phyloP scores from a whole-genome alignment of 2,797 vertebrate genomes.

The Megalops cyprinoides region DNA sequence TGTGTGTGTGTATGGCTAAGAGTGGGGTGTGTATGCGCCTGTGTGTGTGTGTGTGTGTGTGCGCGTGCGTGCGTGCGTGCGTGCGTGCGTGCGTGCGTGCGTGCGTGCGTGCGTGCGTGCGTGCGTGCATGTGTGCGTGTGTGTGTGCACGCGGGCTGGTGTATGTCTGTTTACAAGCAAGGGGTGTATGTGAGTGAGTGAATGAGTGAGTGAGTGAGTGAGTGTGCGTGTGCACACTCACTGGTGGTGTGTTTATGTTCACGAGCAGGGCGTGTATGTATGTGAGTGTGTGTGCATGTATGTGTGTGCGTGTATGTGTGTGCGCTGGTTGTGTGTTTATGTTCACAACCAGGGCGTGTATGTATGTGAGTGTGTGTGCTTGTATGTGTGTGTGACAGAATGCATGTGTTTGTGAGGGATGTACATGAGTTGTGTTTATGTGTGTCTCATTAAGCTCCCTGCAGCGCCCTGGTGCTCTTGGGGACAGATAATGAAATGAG shows the following conservation, averaged over 20 bases:
- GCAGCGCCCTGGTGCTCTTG: not conserved
- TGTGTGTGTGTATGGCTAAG: not conserved
- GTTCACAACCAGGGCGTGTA: constrained; percentile 52
- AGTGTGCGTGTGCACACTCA: no score
- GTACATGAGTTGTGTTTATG: constrained; percentile 38
- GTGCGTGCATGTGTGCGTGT: not conserved
- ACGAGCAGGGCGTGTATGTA: no score
- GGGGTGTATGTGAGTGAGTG: constrained; percentile 13
- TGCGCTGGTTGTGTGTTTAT: no score
- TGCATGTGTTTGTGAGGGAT: constrained; percentile 33
- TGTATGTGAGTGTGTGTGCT: constrained; percentile 47
- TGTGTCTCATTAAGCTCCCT: constrained; percentile 43
- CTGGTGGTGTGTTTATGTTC: not conserved
- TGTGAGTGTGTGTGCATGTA: not conserved
- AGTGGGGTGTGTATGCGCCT: no score
- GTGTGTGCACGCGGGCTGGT: not conserved
- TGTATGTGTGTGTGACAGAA: no score
- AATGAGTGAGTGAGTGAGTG: not conserved
- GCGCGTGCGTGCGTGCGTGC: not conserved
- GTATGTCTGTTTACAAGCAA: not conserved
- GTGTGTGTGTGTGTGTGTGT: not conserved
- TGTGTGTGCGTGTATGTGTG: not conserved
- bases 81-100: no score
- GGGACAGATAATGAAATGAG: constrained; percentile 24
- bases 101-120: not conserved